phyloP scores from a whole-genome alignment of 2,113 vertebrate genomes.

The Cnemophilus loriae region DNA sequence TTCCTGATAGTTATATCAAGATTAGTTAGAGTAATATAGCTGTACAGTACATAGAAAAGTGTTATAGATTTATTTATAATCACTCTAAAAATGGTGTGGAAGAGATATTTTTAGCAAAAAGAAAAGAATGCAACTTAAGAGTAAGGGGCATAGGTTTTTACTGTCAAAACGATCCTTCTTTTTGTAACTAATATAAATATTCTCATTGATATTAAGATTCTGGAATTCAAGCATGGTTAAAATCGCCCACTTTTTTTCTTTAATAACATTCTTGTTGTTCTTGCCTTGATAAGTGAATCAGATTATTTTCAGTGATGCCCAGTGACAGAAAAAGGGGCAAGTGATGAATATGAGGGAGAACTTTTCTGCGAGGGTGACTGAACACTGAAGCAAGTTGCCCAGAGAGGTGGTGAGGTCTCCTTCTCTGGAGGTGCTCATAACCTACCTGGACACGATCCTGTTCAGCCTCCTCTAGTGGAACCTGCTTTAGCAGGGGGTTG shows the following conservation, averaged over 20 bases:
- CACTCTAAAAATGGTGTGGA: not conserved
- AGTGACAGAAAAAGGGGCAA: not conserved
- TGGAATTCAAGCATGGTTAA: not conserved
- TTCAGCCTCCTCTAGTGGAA: not conserved
- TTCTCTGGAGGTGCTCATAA: not conserved
- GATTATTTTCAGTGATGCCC: not conserved
- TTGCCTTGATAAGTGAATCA: not conserved
- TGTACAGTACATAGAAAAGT: not conserved
- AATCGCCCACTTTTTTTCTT: not conserved
- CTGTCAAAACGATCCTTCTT: not conserved
- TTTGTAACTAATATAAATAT: not conserved
- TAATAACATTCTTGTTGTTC: not conserved
- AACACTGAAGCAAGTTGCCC: not conserved
- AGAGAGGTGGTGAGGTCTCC: not conserved
- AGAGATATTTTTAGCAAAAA: not conserved
- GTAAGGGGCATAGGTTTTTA: not conserved
- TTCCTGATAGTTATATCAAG: slow-evolving; percentile 12
- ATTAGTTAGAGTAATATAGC: not conserved
- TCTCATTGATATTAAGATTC: not conserved
- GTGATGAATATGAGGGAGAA: not conserved
- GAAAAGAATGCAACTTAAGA: not conserved
- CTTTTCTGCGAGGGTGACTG: not conserved
- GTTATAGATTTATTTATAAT: not conserved
- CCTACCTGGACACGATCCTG: not conserved
- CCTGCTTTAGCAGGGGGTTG: not conserved